Conservation (phyloP, 1,140 invertebrate species). For the Zaprionus africanus region DNA sequence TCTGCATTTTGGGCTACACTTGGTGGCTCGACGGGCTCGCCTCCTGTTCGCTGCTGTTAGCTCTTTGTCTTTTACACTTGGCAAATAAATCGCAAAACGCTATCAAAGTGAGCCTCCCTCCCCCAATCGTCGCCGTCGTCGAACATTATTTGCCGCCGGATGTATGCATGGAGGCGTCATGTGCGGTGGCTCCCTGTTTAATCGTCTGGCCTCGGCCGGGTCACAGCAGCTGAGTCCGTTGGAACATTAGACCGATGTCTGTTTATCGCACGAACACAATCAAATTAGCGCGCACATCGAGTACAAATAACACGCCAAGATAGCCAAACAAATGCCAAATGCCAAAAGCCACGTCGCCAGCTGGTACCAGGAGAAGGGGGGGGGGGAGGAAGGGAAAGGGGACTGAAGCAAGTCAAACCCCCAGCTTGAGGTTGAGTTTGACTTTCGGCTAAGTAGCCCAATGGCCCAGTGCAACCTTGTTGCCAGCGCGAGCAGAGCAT, state of each 20-base stretch:
- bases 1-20: slow-evolving; percentile 58
- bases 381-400: background rate
- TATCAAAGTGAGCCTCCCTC: slow-evolving; percentile 50
- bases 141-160: slow-evolving; percentile 78
- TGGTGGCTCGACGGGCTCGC: slow-evolving; percentile 22
- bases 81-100: slow-evolving; percentile 81
- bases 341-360: slow-evolving; percentile 46
- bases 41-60: slow-evolving; percentile 31
- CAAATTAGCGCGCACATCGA: slow-evolving; percentile 82
- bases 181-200: slow-evolving; percentile 35
- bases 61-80: slow-evolving; percentile 70
- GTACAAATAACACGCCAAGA: slow-evolving; percentile 73
- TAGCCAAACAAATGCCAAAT: slow-evolving; percentile 55
- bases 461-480: slow-evolving; percentile 39
- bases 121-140: background rate
- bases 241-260: slow-evolving; percentile 35
- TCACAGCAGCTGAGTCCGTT: slow-evolving; percentile 37
- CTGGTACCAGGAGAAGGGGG: slow-evolving; percentile 36
- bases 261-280: slow-evolving; percentile 81
- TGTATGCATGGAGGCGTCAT: slow-evolving; percentile 62
- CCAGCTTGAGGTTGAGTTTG: slow-evolving; percentile 6
- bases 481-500: slow-evolving; percentile 18
- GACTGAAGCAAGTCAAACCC: slow-evolving; percentile 6
- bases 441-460: slow-evolving; percentile 31
- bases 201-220: slow-evolving; percentile 19